Evolutionary conservation across 2,888 invertebrate genomes (phyloP), one percentile per base, ranked within the genome.

Genomic region (Orthosia gracilis): DNA sequence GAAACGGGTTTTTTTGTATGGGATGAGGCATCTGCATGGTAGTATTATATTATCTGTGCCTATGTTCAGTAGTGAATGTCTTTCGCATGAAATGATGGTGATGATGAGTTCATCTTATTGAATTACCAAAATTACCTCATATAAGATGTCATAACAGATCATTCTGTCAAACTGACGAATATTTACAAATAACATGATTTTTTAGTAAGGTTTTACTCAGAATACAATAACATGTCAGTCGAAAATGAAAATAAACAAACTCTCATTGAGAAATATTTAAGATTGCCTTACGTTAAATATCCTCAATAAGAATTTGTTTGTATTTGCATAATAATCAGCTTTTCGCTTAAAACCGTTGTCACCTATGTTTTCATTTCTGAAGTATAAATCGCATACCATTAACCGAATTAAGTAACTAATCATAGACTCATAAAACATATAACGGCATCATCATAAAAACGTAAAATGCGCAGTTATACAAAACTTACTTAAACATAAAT

Each of bases 401-500:
- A 23, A 26, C 5, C 2, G 45, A 58, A 59, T 45, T 1, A 62
- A 52, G 17, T 69, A 7, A 47, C 23, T 55, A 58, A 65, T 23
- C 18, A 31, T 18, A 11, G 13, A 4, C 13, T 50, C 47, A n/a
- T n/a, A 45, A 68, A 52, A 55, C 23, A 12, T 45, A 45, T 45
- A 69, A 63, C 63, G 40, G 64, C 26, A 59, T 59, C 31, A 63
- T 40, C 31, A 69, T 58, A 52, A 63, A 76, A 69, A 61, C 45
- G 11, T 21, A 47, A 61, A 68, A 18, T 55, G 12, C 26, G 26
- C 45, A 40, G 63, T 55, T 69, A 50, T 17, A 55, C 45, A 55
- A 76, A 76, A 63, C 12, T 59, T 59, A 59, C 18, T 4, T 52
- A 26, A 31, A 40, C 1, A 17, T 21, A 62, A 52, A 47, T 63